phyloP scores from a whole-genome alignment of 2,888 invertebrate species.

The Drosophila yooni region DNA sequence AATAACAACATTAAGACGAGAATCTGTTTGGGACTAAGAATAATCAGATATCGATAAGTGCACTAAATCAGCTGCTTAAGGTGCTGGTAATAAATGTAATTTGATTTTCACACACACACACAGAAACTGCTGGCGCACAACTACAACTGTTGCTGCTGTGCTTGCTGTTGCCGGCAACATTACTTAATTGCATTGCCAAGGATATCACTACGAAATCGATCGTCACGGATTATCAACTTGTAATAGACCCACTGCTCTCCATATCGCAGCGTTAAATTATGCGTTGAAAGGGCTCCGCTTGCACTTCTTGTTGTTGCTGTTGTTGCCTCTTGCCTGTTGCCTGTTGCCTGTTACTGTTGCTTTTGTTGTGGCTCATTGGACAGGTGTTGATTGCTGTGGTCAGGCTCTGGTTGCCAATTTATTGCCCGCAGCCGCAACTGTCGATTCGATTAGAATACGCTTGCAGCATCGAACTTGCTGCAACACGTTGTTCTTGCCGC shows the following conservation, averaged over 20 bases:
- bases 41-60: slow-evolving; percentile 83
- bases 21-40: slow-evolving; percentile 61
- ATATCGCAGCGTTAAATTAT: slow-evolving; percentile 67
- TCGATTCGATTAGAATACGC: slow-evolving; percentile 63
- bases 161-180: slow-evolving; percentile 50
- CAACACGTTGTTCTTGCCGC: slow-evolving; percentile 28
- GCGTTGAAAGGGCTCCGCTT: slow-evolving; percentile 47
- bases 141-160: slow-evolving; percentile 26
- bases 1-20: slow-evolving; percentile 74
- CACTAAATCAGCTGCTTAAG: slow-evolving; percentile 83
- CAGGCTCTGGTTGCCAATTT: slow-evolving; percentile 50
- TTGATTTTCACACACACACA: slow-evolving; percentile 68
- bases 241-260: slow-evolving; percentile 59
- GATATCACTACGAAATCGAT: slow-evolving; percentile 74
- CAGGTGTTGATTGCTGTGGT: slow-evolving; percentile 83
- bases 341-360: slow-evolving; percentile 25
- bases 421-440: slow-evolving; percentile 47
- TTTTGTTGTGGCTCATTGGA: slow-evolving; percentile 55
- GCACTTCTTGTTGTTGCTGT: slow-evolving; percentile 9
- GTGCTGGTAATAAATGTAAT: slow-evolving; percentile 82
- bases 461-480: slow-evolving; percentile 25
- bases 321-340: slow-evolving; percentile 18
- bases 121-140: background rate
- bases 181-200: slow-evolving; percentile 76
- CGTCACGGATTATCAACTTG: slow-evolving; percentile 80